Evolutionary conservation across 2,113 vertebrate species (phyloP), one percentile per base, ranked within the genome.

Genomic region (Cinclus mexicanus): DNA sequence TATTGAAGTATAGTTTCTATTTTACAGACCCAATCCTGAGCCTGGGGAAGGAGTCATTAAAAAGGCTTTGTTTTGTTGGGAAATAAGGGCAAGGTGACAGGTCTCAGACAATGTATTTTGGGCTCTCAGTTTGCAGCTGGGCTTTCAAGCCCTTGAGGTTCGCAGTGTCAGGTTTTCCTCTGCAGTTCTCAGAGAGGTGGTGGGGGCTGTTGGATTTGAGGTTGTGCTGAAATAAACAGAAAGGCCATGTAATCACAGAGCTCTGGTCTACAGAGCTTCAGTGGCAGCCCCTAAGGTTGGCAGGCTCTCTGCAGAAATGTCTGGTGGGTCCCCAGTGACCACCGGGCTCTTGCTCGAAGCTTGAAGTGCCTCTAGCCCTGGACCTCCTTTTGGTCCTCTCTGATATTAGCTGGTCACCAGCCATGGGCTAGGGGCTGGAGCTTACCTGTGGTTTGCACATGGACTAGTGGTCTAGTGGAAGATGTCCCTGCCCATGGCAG

Each of bases 21-120:
- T 94, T 84, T 95, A 89, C 68, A 83, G 91, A 83, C 87, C 92
- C 67, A 83, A 89, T 89, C 39, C 88, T 60, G 82, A 78, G 50
- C 55, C 25, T 53, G 31, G 89, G 78, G 68, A 72, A 80, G 28
- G 78, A 63, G 35, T 72, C 3, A 0, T 80, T 90, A 49, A 78
- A 87, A 68, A 59, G 70, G 39, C 61, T 93, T 92, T 84, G 69
- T 76, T 89, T 90, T 35, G 14, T 60, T 80, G 64, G 60, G 41
- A 76, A 74, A 55, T 42, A 49, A 86, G 56, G 72, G 52, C 14
- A 39, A 75, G 12, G 49, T 74, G 77, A 70, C 3, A 4, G 47
- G 41, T 77, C 63, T 91, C 50, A 55, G 67, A 33, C 3, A 9
- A 22, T 3, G 24, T 7, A 6, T 71, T 93, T 59, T 37, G 69